phyloP scores from a whole-genome alignment of 2,797 vertebrate genomes.

The Oryzias dopingdopingensis region DNA sequence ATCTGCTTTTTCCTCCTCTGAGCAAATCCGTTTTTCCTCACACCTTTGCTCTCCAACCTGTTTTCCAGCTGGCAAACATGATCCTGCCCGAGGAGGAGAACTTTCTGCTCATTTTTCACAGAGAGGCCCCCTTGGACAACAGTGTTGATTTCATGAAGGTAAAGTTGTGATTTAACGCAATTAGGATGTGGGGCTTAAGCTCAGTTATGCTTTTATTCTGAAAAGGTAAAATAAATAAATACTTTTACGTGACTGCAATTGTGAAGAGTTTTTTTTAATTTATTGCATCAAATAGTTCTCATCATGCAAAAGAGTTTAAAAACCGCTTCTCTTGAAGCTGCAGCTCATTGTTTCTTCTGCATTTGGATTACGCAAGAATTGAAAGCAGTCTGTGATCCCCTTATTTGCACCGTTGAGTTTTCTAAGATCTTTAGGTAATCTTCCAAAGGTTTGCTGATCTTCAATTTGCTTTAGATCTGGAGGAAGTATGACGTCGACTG shows the following conservation, averaged over 20 bases:
- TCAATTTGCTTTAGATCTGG: slow-evolving; percentile 85
- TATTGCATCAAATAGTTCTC: too few relatives aligned
- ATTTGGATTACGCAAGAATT: too few relatives aligned
- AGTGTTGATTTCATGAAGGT: slow-evolving; percentile 97
- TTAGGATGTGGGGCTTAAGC: background rate
- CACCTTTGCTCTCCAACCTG: slow-evolving; percentile 7
- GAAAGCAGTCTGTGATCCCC: too few relatives aligned
- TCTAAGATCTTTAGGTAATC: background rate
- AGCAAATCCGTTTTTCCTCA: background rate
- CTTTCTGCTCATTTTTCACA: slow-evolving; percentile 91
- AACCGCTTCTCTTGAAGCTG: too few relatives aligned
- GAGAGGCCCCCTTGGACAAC: slow-evolving; percentile 90
- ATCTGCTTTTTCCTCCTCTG: too few relatives aligned
- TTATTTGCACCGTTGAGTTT: too few relatives aligned
- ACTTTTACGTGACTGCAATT: too few relatives aligned
- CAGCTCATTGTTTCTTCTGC: too few relatives aligned
- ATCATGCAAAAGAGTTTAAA: too few relatives aligned
- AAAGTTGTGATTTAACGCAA: slow-evolving; percentile 2
- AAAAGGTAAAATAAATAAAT: too few relatives aligned
- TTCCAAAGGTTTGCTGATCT: background rate
- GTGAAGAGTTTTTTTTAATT: too few relatives aligned
- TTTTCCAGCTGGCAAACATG: slow-evolving; percentile 86
- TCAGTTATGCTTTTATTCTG: too few relatives aligned
- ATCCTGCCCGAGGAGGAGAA: slow-evolving; percentile 92
- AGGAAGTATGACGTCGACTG: slow-evolving; percentile 91